These are phyloP conservation scores for Alligator mississippiensis DNA, from an alignment of 2,113 vertebrate species.

Conservation along the genomic window DNA sequence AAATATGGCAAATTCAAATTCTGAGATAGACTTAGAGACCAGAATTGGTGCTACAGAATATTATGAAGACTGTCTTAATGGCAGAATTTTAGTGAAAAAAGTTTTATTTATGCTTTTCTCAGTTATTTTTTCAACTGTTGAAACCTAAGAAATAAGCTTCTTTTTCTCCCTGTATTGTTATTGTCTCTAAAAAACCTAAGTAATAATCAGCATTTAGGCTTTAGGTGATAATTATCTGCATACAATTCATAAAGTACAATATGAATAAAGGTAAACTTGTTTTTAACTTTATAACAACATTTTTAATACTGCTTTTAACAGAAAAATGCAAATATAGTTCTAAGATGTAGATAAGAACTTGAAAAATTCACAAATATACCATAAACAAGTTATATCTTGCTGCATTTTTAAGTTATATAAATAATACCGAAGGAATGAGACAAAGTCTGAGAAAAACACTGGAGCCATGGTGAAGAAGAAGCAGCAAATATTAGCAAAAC, in stretches of 20 bases:
- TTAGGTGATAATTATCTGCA: not conserved
- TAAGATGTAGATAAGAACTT: not conserved
- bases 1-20: not conserved
- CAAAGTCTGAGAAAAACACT: not conserved
- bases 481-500: not conserved
- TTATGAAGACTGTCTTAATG: not conserved
- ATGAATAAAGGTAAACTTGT: not conserved
- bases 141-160: not conserved
- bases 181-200: not conserved
- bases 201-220: not conserved
- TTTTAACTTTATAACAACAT: not conserved
- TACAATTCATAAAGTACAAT: not conserved
- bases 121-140: not conserved
- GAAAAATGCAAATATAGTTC: not conserved
- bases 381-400: not conserved
- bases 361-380: not conserved
- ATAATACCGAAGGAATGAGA: not conserved
- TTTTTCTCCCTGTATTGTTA: fast-evolving
- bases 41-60: not conserved
- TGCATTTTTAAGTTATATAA: not conserved
- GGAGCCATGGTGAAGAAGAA: not conserved
- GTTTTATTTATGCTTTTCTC: not conserved
- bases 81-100: fast-evolving
- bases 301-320: not conserved
- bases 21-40: not conserved